phyloP scores from a whole-genome alignment of 2,797 vertebrate genomes.

The Heteromormyrus szaboi region DNA sequence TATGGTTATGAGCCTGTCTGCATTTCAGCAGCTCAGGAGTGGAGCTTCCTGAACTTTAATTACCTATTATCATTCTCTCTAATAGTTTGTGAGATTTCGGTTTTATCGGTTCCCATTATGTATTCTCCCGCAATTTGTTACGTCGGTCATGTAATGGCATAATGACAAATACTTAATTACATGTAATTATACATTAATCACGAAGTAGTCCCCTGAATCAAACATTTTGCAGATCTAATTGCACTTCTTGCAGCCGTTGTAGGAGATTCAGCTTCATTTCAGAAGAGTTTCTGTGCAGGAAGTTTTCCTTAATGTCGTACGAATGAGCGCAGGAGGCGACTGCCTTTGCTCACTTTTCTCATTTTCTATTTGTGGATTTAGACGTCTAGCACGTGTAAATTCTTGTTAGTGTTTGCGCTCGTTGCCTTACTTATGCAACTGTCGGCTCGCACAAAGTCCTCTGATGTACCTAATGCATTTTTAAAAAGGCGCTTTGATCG shows the following conservation, averaged over 20 bases:
- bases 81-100: not conserved
- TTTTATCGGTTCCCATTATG: not conserved
- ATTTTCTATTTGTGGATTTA: not conserved
- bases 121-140: not conserved
- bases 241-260: not conserved
- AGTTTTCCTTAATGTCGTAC: not conserved
- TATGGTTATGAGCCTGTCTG: not conserved
- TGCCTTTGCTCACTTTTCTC: not conserved
- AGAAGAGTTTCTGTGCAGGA: not conserved
- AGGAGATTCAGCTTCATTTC: no score
- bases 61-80: not conserved
- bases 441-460: not conserved
- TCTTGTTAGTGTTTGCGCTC: not conserved
- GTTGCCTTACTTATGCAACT: not conserved
- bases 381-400: not conserved
- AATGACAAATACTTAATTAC: constrained; percentile 14
- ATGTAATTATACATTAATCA: constrained; percentile 22
- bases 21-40: not conserved
- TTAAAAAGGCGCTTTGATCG: constrained; percentile 15
- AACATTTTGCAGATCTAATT: constrained; percentile 12
- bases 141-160: not conserved
- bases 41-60: not conserved
- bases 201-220: not conserved
- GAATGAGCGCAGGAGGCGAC: no score
- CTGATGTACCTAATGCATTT: constrained; percentile 11